A percentile compares a stretch with the other conserved stretches of the same genome.
Evolutionary conservation across 2,797 vertebrate species (phyloP).

Genomic region (Moxostoma hubbsi): DNA sequence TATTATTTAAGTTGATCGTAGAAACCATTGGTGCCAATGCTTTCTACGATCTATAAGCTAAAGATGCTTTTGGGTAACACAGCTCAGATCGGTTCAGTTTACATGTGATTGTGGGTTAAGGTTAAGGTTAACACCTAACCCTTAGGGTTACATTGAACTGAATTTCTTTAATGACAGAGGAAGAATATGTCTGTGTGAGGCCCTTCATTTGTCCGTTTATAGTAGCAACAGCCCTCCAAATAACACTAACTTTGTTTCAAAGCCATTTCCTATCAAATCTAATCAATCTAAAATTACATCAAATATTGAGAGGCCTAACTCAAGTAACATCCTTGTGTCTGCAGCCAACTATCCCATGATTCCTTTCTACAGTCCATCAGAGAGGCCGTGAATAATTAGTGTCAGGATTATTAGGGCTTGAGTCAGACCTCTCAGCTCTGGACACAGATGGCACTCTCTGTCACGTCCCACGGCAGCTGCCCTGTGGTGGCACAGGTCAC

Average conservation of each 20-base stretch:
- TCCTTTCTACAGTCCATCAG: slow-evolving; percentile 1
- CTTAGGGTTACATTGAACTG: slow-evolving; percentile 7
- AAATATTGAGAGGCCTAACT: neutral
- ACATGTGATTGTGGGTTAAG: neutral
- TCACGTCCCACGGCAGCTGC: slow-evolving; percentile 1
- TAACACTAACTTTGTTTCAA: neutral
- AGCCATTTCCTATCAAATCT: no score
- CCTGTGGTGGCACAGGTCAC: slow-evolving; percentile 31
- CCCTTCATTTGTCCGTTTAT: neutral
- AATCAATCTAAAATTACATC: neutral
- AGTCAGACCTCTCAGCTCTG: slow-evolving; percentile 40
- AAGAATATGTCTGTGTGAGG: neutral
- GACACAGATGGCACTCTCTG: slow-evolving; percentile 51
- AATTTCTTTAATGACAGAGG: slow-evolving; percentile 1
- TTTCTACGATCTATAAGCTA: no score
- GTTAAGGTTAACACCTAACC: no score
- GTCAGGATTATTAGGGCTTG: slow-evolving; percentile 24
- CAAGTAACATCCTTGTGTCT: neutral
- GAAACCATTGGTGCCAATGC: no score
- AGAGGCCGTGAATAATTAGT: slow-evolving; percentile 44
- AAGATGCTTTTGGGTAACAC: no score
- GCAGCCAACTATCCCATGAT: no score
- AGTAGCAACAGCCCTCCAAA: neutral
- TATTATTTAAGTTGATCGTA: no score
- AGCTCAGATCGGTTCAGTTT: slow-evolving; percentile 14